phyloP scores from a whole-genome alignment of 2,113 vertebrate genomes.

The Seriola quinqueradiata region DNA sequence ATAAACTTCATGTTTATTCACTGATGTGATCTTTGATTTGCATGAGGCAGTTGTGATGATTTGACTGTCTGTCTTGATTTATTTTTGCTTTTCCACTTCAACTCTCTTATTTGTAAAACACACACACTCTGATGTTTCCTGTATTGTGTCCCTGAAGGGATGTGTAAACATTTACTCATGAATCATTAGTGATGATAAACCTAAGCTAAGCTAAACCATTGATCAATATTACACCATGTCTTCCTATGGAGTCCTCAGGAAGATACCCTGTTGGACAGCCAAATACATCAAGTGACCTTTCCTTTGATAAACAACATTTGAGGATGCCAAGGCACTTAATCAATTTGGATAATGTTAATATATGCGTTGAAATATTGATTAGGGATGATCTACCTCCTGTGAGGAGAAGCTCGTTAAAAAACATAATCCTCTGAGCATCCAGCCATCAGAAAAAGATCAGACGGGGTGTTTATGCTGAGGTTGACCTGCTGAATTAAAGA shows the following conservation, averaged over 20 bases:
- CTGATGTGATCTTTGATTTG: conserved; percentile 51
- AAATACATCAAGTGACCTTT: conserved; percentile 80
- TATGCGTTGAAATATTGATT: conserved; percentile 86
- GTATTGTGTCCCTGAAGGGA: conserved; percentile 16
- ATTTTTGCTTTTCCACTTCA: background rate
- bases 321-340: conserved; percentile 61
- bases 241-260: conserved; percentile 72
- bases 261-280: conserved; percentile 74
- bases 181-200: conserved; percentile 53
- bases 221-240: conserved; percentile 79
- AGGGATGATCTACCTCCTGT: conserved; percentile 78
- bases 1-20: conserved; percentile 6
- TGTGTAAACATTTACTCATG: conserved; percentile 60
- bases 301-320: conserved; percentile 80
- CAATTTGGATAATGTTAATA: conserved; percentile 86
- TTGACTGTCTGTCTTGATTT: background rate
- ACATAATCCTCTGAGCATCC: conserved; percentile 78
- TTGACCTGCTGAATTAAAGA: conserved; percentile 87
- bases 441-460: conserved; percentile 79
- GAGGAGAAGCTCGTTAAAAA: conserved; percentile 78
- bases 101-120: conserved; percentile 14
- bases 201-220: conserved; percentile 60
- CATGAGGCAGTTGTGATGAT: conserved; percentile 15
- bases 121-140: conserved; percentile 5
- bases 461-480: conserved; percentile 75